Conservation (phyloP, 2,113 vertebrate species). For the Ranitomeya imitator region DNA sequence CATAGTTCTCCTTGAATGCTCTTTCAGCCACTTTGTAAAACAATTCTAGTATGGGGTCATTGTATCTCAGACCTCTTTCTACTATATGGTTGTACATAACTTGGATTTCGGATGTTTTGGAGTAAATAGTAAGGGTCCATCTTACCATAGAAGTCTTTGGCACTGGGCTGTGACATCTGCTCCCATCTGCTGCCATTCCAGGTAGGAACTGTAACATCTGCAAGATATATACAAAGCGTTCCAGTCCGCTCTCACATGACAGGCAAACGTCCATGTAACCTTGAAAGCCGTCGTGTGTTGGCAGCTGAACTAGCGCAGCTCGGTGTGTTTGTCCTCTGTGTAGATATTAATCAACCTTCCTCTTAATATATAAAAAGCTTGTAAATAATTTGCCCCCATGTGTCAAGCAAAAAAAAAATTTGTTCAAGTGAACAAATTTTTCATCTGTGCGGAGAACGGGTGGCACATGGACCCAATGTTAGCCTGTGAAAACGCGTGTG, state of each 20-base stretch:
- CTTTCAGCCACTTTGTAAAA: too few species aligned
- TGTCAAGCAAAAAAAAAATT: neutral
- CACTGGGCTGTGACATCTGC: slow-evolving; percentile 41
- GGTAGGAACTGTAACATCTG: slow-evolving; percentile 26
- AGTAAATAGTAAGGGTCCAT: neutral
- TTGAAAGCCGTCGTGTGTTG: neutral
- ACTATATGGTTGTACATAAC: neutral
- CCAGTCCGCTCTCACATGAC: neutral
- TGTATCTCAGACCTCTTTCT: neutral
- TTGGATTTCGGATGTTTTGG: neutral
- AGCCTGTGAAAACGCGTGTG: too few species aligned
- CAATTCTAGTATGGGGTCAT: too few species aligned
- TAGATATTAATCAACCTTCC: neutral
- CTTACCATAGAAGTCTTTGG: slow-evolving; percentile 56
- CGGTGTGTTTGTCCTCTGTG: neutral
- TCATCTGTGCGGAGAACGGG: too few species aligned
- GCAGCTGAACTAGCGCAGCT: neutral
- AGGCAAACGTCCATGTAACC: neutral
- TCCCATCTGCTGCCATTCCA: slow-evolving; percentile 48
- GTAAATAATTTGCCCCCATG: neutral
- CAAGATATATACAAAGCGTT: slow-evolving; percentile 24
- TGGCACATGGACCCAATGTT: too few species aligned
- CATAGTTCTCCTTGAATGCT: too few species aligned
- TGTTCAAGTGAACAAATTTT: too few species aligned
- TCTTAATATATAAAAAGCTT: neutral